Evolutionary conservation across 2,113 vertebrate species (phyloP).

Genomic region (Cricetomys ansorgei): DNA sequence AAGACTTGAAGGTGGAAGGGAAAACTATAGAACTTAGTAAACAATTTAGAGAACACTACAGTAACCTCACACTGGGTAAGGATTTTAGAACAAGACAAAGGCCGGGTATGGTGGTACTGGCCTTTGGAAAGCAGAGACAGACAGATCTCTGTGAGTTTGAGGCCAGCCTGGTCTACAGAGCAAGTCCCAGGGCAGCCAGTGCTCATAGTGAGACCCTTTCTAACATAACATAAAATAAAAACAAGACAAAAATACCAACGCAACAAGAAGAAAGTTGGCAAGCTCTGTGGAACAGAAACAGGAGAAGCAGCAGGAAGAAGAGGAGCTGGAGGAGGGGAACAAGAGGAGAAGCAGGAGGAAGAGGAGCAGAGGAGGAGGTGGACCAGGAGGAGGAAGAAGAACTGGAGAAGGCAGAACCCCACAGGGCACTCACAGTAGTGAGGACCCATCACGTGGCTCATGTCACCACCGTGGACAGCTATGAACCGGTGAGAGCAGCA

Average conservation of each 20-base stretch:
- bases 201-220: not conserved
- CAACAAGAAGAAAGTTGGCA: not conserved
- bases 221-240: not conserved
- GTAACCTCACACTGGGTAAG: not conserved
- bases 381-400: not conserved
- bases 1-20: not conserved
- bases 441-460: not conserved
- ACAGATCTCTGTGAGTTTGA: not conserved
- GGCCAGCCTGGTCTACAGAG: not conserved
- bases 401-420: not conserved
- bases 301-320: not conserved
- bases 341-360: not conserved
- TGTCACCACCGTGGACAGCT: not conserved
- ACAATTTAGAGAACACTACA: not conserved
- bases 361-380: not conserved
- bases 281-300: not conserved
- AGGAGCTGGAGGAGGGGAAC: not conserved
- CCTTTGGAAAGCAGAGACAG: not conserved
- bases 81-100: not conserved
- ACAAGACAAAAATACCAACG: constrained; percentile 26
- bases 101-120: not conserved
- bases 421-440: not conserved
- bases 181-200: not conserved
- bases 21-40: not conserved
- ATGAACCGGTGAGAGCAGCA: not conserved